Evolutionary conservation across 2,113 vertebrate genomes (phyloP).

Genomic region (Poecilia latipinna): DNA sequence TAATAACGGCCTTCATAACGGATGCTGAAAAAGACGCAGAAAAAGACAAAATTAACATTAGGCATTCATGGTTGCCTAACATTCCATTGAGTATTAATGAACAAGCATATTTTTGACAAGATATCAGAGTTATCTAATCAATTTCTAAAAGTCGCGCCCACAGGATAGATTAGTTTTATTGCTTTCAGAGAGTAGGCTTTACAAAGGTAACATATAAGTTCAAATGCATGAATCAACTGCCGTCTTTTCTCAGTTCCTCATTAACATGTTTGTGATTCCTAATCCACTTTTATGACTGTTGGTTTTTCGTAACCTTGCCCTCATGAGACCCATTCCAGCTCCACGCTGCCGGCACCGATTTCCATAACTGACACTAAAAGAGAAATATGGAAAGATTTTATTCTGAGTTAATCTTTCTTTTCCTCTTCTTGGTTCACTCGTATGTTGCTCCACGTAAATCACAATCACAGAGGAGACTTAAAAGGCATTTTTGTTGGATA

Average conservation of each 20-base stretch:
- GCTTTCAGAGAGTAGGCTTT: background rate
- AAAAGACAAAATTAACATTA: background rate
- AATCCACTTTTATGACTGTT: slow-evolving; percentile 24
- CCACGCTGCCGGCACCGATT: slow-evolving; percentile 67
- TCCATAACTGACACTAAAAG: slow-evolving; percentile 77
- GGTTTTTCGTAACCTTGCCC: slow-evolving; percentile 70
- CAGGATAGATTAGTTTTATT: background rate
- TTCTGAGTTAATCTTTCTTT: slow-evolving; percentile 8
- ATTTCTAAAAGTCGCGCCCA: background rate
- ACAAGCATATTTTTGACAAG: background rate
- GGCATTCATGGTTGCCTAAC: background rate
- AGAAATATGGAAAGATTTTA: slow-evolving; percentile 62
- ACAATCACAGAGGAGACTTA: background rate
- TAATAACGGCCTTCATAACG: too few relatives aligned
- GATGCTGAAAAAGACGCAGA: too few relatives aligned
- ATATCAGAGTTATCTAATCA: background rate
- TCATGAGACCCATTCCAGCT: slow-evolving; percentile 56
- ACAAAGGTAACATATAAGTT: background rate
- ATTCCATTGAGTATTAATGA: background rate
- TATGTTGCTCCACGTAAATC: slow-evolving; percentile 25
- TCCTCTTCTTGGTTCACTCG: background rate
- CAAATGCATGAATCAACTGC: slow-evolving; percentile 28
- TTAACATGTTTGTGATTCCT: slow-evolving; percentile 31
- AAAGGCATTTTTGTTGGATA: background rate
- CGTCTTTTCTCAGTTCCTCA: slow-evolving; percentile 43